These are phyloP conservation scores for Temnopleurus reevesii DNA, from an alignment of 53 echinoderm and acorn worm species.

Conservation along the genomic window DNA sequence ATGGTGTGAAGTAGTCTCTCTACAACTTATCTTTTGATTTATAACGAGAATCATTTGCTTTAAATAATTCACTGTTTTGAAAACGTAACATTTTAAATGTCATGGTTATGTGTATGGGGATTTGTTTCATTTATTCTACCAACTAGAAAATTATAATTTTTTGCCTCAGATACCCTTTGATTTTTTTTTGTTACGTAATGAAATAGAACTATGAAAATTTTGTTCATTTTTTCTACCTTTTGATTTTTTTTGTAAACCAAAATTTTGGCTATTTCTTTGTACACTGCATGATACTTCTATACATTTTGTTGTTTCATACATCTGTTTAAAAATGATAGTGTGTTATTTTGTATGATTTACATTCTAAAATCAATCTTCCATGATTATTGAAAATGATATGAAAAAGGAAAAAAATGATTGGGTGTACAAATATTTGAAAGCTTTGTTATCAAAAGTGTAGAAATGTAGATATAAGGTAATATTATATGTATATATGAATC, in stretches of 20 bases:
- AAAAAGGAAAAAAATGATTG: background rate
- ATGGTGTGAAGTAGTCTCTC: no score
- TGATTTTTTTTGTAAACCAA: background rate
- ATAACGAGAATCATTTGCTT: no score
- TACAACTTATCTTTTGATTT: no score
- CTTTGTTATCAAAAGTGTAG: slow-evolving; percentile 30
- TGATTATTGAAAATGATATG: background rate
- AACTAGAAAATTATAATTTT: background rate
- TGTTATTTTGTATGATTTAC: background rate
- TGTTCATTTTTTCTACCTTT: background rate
- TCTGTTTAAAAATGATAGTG: background rate
- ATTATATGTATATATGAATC: slow-evolving; percentile 49
- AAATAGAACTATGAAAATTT: background rate
- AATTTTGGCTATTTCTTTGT: background rate
- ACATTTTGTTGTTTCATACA: background rate
- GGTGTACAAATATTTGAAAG: slow-evolving; percentile 28
- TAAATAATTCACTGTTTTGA: no score
- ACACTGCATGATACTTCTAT: background rate
- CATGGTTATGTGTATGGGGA: no score
- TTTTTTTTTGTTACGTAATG: background rate
- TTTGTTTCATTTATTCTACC: no score
- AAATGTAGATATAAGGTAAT: slow-evolving; percentile 21
- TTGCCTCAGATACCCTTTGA: background rate
- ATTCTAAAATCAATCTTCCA: background rate
- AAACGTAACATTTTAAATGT: no score